Evolutionary conservation across 2,888 invertebrate species (phyloP).

Genomic region (Agrotis exclamationis): DNA sequence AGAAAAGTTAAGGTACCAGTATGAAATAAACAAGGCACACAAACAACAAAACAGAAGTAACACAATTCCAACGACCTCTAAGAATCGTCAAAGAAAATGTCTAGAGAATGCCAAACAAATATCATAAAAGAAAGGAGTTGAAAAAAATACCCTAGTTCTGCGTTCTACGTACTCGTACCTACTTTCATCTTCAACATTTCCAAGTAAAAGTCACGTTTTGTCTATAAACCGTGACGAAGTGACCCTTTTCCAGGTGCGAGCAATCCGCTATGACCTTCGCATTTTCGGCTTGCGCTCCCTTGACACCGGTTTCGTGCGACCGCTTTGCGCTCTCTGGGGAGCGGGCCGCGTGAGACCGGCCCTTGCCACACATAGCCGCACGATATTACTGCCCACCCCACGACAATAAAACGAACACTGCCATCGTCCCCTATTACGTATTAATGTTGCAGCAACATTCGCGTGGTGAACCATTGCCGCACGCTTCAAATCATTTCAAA

Average conservation of each 20-base stretch:
- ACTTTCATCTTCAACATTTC: conserved; percentile 75
- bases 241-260: conserved; percentile 85
- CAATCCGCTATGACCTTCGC: conserved; percentile 87
- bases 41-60: conserved; percentile 36
- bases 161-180: conserved; percentile 32
- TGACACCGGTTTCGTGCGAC: conserved; percentile 81
- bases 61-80: conserved; percentile 48
- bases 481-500: conserved; percentile 60
- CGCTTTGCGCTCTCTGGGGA: conserved; percentile 82
- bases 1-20: conserved; percentile 17
- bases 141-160: conserved; percentile 58
- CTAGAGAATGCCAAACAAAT: conserved; percentile 66
- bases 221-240: conserved; percentile 83
- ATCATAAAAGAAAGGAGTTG: conserved; percentile 64
- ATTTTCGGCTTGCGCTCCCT: conserved; percentile 82
- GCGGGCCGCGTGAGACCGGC: conserved; percentile 77
- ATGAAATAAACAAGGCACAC: conserved; percentile 40
- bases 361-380: conserved; percentile 79
- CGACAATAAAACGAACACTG: conserved; percentile 79
- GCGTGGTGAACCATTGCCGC: conserved; percentile 65
- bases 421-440: conserved; percentile 73
- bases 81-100: conserved; percentile 54
- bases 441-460: conserved; percentile 74
- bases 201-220: conserved; percentile 84
- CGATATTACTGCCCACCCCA: conserved; percentile 77